Evolutionary conservation across 2,888 invertebrate species (phyloP).

Genomic region (Augochlorella aurata): DNA sequence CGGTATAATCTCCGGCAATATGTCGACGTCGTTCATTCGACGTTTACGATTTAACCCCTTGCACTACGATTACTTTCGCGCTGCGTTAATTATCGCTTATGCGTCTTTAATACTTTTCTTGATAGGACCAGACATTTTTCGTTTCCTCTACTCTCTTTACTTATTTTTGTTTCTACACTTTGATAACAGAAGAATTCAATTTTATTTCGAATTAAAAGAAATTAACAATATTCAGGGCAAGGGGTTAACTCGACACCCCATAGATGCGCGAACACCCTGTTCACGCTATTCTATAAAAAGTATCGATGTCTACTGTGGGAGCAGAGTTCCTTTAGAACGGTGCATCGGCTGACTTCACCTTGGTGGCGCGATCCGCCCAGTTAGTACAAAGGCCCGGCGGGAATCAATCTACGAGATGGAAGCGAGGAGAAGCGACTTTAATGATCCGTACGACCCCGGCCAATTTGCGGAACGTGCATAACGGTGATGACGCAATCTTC

Average conservation of each 20-base stretch:
- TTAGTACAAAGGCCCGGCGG: constrained; percentile 2
- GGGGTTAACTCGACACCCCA: too few relatives aligned
- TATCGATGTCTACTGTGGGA: not conserved
- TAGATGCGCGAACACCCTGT: not conserved
- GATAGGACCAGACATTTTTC: too few relatives aligned
- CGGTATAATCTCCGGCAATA: not conserved
- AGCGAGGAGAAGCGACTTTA: constrained; percentile 39
- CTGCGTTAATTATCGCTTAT: too few relatives aligned
- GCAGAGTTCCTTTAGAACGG: not conserved
- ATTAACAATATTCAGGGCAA: too few relatives aligned
- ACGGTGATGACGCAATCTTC: constrained; percentile 62
- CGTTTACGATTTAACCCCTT: not conserved
- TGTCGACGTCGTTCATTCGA: not conserved
- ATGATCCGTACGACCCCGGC: constrained; percentile 54
- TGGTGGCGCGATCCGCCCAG: not conserved
- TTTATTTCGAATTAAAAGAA: too few relatives aligned
- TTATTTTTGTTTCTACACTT: too few relatives aligned
- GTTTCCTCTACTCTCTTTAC: too few relatives aligned
- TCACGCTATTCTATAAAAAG: not conserved
- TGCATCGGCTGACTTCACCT: not conserved
- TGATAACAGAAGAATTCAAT: too few relatives aligned
- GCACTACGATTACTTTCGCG: not conserved
- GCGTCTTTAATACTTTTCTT: too few relatives aligned
- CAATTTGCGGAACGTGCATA: constrained; percentile 64
- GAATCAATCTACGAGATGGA: constrained; percentile 24